These are phyloP conservation scores for Tadarida brasiliensis DNA, from an alignment of 2,797 vertebrate species.

Conservation along the genomic window DNA sequence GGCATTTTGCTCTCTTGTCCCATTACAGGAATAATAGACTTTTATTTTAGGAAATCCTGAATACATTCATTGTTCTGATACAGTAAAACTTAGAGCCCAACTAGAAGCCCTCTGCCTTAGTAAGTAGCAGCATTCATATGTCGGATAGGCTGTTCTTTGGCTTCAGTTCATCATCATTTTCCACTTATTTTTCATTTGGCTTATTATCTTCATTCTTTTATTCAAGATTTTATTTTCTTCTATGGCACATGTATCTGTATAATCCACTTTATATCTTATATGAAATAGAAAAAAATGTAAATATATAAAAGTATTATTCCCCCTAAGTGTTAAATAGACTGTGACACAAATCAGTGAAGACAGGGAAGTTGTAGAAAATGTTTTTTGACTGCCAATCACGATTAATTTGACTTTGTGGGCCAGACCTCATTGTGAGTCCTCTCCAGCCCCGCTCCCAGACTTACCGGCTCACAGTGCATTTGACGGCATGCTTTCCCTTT, in stretches of 20 bases:
- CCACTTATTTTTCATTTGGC: not conserved
- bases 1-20: not conserved
- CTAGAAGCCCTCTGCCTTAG: not conserved
- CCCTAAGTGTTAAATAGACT: not conserved
- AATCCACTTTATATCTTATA: not conserved
- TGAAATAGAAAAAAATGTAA: not conserved
- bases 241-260: not conserved
- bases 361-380: not conserved
- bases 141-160: not conserved
- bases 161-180: not conserved
- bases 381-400: not conserved
- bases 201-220: not conserved
- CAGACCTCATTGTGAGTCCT: not conserved
- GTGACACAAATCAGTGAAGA: not conserved
- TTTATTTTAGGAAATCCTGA: not conserved
- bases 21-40: not conserved
- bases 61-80: not conserved
- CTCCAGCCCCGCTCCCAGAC: not conserved
- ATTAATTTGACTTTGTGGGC: not conserved
- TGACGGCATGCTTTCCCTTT: not conserved
- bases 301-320: not conserved
- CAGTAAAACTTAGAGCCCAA: not conserved
- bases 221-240: not conserved
- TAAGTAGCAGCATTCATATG: not conserved
- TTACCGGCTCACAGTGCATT: not conserved